Conservation (phyloP, 2,113 vertebrate genomes). For the Anolis carolinensis region DNA sequence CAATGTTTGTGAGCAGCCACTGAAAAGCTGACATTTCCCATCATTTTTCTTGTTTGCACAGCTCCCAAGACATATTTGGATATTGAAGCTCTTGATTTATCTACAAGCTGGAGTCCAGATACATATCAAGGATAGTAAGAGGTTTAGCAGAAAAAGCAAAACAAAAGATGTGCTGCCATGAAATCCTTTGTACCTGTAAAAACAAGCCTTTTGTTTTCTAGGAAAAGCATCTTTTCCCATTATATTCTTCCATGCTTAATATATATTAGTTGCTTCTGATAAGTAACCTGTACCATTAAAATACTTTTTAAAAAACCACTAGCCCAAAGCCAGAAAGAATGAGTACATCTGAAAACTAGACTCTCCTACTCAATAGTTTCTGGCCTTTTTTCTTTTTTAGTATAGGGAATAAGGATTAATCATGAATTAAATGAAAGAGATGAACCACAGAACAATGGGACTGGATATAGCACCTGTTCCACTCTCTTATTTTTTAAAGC, state of each 20-base stretch:
- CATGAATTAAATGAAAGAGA: no score
- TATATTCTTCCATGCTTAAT: neutral
- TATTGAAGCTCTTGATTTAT: constrained; percentile 72
- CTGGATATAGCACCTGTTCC: neutral
- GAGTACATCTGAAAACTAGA: neutral
- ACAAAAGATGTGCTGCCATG: constrained; percentile 66
- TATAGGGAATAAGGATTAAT: neutral
- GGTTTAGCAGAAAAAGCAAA: constrained; percentile 39
- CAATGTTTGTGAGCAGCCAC: constrained; percentile 62
- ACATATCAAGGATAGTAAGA: constrained; percentile 60
- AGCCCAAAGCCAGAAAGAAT: neutral
- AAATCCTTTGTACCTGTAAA: constrained; percentile 65
- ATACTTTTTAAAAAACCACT: neutral
- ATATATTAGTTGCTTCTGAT: neutral
- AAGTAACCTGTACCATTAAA: neutral
- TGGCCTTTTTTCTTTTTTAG: no score
- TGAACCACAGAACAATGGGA: neutral
- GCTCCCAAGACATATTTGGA: constrained; percentile 67
- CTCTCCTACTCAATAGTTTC: neutral
- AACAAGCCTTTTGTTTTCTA: constrained; percentile 21
- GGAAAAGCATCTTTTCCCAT: constrained; percentile 22
- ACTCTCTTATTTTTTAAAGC: neutral
- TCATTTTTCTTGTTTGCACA: constrained; percentile 70
- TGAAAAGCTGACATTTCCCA: constrained; percentile 68
- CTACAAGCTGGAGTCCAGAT: constrained; percentile 60